Evolutionary conservation across 2,113 vertebrate species (phyloP), one percentile per base, ranked within the genome.

Genomic region (Entelurus aequoreus): DNA sequence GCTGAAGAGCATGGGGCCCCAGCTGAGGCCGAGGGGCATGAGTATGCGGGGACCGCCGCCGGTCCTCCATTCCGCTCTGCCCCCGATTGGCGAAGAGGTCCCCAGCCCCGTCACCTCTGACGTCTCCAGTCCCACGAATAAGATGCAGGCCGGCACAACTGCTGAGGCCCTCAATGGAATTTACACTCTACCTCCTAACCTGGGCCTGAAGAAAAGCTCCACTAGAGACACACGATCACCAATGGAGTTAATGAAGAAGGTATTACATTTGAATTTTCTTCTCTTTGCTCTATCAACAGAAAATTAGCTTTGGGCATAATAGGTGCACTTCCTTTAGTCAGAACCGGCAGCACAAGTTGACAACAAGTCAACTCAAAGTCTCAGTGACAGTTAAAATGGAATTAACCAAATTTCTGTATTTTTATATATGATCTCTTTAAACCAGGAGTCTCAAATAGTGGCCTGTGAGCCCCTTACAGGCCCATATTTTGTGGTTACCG

Each of bases 1-100:
- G 0, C 87, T 99, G 15, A 92, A 92, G 68, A 94, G 75, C 84
- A 94, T 98, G 93, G 93, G 92, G 10, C 86, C 92, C 42, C 86
- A 93, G 0, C 71, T 92, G 63, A 90, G 79, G 15, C 85, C 79
- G 0, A 89, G 92, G 52, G 65, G 63, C 36, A 57, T 15, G 0
- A 38, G 48, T n/a, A 5, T 81, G 0, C 90, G 92, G 0, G 77
- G 78, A 0, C 71, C 79, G 0, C 64, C 88, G 0, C 78, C 85
- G 1, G 35, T 56, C 16, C 77, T 83, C 13, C 72, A 89, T 0
- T 90, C 74, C 42, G 90, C 88, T 1, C 83, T 84, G 46, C 87
- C 68, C 0, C 87, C 95, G 8, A 99, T 99, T 0, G 89, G 92
- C 0, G 96, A 98, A 80, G 91, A 94, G 69, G 73, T 81, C 0